A percentile compares a stretch with the other conserved stretches of the same genome.
phyloP scores from a whole-genome alignment of 2,888 invertebrate genomes.

The Sylvicola cinctus region DNA sequence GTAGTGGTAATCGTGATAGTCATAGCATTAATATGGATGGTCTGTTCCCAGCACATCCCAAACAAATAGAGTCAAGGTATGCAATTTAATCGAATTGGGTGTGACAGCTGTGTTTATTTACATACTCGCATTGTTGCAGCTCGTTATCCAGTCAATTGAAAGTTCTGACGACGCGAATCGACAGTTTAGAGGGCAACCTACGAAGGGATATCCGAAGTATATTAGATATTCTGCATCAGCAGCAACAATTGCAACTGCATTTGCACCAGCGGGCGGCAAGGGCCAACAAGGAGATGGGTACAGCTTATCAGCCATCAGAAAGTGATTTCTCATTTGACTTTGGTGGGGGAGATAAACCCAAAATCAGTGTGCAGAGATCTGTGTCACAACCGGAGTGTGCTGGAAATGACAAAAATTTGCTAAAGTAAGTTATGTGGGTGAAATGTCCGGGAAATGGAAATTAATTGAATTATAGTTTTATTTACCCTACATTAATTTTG shows the following conservation, averaged over 20 bases:
- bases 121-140: slow-evolving; percentile 7
- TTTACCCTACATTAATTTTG: too few species aligned
- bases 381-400: slow-evolving; percentile 15
- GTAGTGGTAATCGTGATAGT: not conserved
- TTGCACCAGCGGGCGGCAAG: slow-evolving; percentile 11
- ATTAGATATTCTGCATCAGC: slow-evolving; percentile 15
- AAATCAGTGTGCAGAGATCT: slow-evolving; percentile 14
- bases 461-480: too few species aligned
- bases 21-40: slow-evolving; percentile 1
- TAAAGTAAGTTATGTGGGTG: slow-evolving; percentile 11
- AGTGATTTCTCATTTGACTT: slow-evolving; percentile 17
- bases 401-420: slow-evolving; percentile 13
- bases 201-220: slow-evolving; percentile 15
- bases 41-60: slow-evolving; percentile 1
- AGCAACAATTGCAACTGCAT: slow-evolving; percentile 13
- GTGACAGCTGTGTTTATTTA: too few species aligned
- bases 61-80: slow-evolving; percentile 6
- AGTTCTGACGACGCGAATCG: slow-evolving; percentile 14
- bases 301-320: slow-evolving; percentile 16
- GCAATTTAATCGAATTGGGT: slow-evolving; percentile 4
- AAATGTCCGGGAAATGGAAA: not conserved
- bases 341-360: slow-evolving; percentile 5
- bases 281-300: slow-evolving; percentile 7
- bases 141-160: slow-evolving; percentile 13
- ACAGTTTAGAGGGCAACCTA: slow-evolving; percentile 14